Evolutionary conservation across 64 coral and sea anemone genomes (phyloP), one percentile per base, ranked within the genome.

Genomic region (Porites australiensis): DNA sequence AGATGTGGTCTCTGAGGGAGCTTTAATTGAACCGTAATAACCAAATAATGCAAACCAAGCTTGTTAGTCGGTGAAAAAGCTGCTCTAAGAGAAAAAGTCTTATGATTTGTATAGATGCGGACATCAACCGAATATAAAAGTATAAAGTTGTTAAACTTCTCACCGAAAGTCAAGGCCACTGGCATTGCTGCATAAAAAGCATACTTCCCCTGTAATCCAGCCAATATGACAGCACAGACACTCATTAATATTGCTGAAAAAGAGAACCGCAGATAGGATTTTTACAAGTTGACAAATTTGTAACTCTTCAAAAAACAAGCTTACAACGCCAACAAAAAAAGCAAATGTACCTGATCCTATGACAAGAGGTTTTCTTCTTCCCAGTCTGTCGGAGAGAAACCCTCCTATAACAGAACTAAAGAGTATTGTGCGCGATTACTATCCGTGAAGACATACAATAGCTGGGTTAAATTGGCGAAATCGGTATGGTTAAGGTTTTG

Each of bases 101-200:
- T 55, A 54, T 54, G 5, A 55, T 55, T 7, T 55, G 53, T 37
- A 37, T 37, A 37, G 27, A 37, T 37, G 27, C 27, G 27, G 27
- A 37, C 27, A 37, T 37, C 27, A 37, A 37, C 53, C 53, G 53
- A 11, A 55, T 55, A 11, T 5, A 55, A 55, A 55, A 55, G 11
- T 55, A 55, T 55, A 57, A 57, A 57, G 1, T 57, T 57, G 12
- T 57, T 4, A 50, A 7, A 16, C 11, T 19, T 64, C 93, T 66
- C 77, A 94, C 98, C 98, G 82, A 99, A 99, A 44, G 94, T 96
- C 5, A 96, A 27, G 2, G 98, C 91, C 47, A 99, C 98, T 72
- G 98, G 98, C 53, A 99, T 93, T 27, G 94, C 82, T 47, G 94
- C 98, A 75, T 96, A 99, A 75, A 99, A 99, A 5, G 98, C 98